A percentile compares a stretch with the other conserved stretches of the same genome.
Evolutionary conservation across 2,797 vertebrate genomes (phyloP).

Genomic region (Anguilla pacifica): DNA sequence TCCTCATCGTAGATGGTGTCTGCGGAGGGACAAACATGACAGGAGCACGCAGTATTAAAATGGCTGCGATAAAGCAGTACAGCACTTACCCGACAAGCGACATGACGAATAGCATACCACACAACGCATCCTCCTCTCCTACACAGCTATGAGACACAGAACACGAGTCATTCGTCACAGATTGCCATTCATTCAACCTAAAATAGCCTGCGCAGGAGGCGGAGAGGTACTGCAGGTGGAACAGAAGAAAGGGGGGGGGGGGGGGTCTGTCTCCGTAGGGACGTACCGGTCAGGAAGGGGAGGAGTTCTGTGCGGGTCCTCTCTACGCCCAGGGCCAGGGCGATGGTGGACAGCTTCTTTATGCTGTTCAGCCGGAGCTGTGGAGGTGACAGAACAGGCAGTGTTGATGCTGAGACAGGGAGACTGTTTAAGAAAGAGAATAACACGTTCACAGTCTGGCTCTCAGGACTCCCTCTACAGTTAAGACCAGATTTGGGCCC

Average conservation of each 20-base stretch:
- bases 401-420: background rate
- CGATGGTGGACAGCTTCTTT: conserved; percentile 85
- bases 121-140: background rate
- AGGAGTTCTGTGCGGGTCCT: conserved; percentile 83
- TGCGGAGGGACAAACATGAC: conserved; percentile 42
- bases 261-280: background rate
- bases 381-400: conserved; percentile 16
- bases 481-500: background rate
- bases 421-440: too few species aligned
- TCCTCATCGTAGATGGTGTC: conserved; percentile 88
- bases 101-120: background rate
- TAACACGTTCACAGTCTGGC: background rate
- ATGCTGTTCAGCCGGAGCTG: conserved; percentile 85
- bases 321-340: conserved; percentile 83
- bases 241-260: background rate
- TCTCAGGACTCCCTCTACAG: background rate
- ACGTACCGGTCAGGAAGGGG: conserved; percentile 83
- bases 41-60: background rate
- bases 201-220: background rate
- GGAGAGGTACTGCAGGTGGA: background rate
- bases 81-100: background rate
- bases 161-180: background rate
- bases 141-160: background rate
- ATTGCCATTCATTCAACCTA: background rate
- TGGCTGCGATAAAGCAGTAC: background rate